These are phyloP conservation scores for Bradysia coprophila DNA, from an alignment of 1,140 invertebrate species.

Conservation along the genomic window DNA sequence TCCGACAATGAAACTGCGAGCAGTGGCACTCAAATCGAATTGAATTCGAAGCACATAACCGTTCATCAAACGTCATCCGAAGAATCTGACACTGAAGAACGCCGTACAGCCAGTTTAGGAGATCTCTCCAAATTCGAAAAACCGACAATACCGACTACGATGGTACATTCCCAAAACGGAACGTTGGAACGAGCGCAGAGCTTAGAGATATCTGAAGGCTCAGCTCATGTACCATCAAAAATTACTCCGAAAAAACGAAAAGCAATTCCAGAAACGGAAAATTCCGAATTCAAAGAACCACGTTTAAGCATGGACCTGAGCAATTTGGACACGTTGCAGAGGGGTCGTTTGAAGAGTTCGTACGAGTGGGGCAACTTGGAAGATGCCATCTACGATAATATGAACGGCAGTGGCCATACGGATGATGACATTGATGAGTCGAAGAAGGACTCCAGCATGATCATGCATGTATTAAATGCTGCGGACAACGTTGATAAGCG, in stretches of 20 bases:
- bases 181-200: constrained; percentile 65
- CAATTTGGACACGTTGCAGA: constrained; percentile 40
- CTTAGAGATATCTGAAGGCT: constrained; percentile 51
- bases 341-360: constrained; percentile 46
- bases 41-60: constrained; percentile 53
- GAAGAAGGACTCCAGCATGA: constrained; percentile 10
- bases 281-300: constrained; percentile 37
- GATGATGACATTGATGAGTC: constrained; percentile 5
- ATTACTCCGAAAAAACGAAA: constrained; percentile 47
- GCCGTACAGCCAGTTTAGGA: constrained; percentile 62
- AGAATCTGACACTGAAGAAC: constrained; percentile 39
- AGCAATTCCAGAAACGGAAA: constrained; percentile 15
- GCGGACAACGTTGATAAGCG: neutral
- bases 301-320: constrained; percentile 26
- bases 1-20: constrained; percentile 2
- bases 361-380: constrained; percentile 58
- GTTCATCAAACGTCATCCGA: constrained; percentile 45
- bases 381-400: constrained; percentile 39
- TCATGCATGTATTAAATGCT: neutral
- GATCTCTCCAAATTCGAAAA: constrained; percentile 57
- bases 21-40: constrained; percentile 29
- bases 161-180: constrained; percentile 20
- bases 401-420: constrained; percentile 18
- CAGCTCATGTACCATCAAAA: constrained; percentile 9
- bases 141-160: constrained; percentile 18